phyloP scores from a whole-genome alignment of 1,140 invertebrate species.

The Tetragonula clypearis region DNA sequence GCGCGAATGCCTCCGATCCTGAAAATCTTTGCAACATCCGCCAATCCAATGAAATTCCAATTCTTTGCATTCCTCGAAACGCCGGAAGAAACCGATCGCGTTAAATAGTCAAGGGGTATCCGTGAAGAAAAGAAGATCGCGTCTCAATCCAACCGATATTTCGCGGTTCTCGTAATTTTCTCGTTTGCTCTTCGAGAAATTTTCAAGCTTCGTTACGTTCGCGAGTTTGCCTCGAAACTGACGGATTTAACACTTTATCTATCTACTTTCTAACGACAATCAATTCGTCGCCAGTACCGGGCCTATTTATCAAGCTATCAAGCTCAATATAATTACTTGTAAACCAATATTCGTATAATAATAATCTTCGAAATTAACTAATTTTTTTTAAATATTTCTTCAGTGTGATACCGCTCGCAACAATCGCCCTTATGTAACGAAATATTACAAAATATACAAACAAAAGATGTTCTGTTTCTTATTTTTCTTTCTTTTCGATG shows the following conservation, averaged over 20 bases:
- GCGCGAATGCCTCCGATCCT: background rate
- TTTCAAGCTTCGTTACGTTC: background rate
- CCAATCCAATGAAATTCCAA: slow-evolving; percentile 9
- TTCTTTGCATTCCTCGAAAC: slow-evolving; percentile 33
- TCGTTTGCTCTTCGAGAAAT: background rate
- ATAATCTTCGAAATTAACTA: no score
- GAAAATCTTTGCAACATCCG: slow-evolving; percentile 26
- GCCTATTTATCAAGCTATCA: no score
- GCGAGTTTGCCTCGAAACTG: background rate
- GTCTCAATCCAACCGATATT: background rate
- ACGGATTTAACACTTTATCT: background rate
- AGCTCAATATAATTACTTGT: no score
- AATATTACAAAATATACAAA: no score
- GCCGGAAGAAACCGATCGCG: background rate
- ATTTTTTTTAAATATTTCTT: no score
- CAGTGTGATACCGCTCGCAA: no score
- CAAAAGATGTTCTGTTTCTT: no score
- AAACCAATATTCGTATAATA: no score
- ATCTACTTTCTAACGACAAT: no score
- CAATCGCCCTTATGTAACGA: no score
- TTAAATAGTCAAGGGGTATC: background rate
- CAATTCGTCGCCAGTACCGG: no score
- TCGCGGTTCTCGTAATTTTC: background rate
- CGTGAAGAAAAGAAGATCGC: background rate
- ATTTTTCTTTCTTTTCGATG: no score